Evolutionary conservation across 2,797 vertebrate genomes (phyloP).

Genomic region (Aythya fuligula): DNA sequence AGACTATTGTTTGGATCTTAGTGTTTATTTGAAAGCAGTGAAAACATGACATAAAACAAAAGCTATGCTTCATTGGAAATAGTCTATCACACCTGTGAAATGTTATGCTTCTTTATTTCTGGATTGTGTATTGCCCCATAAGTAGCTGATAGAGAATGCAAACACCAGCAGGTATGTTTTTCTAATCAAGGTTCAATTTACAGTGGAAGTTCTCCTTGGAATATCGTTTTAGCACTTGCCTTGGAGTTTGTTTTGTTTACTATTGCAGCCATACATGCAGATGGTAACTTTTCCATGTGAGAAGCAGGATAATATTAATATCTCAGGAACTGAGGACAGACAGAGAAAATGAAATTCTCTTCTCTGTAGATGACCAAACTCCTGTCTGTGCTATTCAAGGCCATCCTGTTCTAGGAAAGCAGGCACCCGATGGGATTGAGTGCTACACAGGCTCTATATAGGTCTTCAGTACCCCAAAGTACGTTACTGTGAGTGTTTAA

Average conservation of each 20-base stretch:
- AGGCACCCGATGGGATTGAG: background rate
- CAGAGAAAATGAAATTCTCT: background rate
- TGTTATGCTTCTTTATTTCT: background rate
- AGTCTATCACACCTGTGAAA: background rate
- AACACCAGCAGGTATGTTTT: conserved; percentile 19
- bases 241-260: conserved; percentile 7
- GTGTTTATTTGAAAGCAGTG: background rate
- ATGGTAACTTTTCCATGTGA: background rate
- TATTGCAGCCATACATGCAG: background rate
- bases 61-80: background rate
- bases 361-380: background rate
- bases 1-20: background rate
- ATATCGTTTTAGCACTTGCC: background rate
- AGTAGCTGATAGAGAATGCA: background rate
- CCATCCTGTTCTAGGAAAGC: background rate
- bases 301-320: background rate
- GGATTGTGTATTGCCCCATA: background rate
- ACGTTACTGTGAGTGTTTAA: background rate
- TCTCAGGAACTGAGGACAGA: background rate
- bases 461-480: background rate
- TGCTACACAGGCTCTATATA: background rate
- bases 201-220: background rate
- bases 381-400: background rate
- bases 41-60: conserved; percentile 2
- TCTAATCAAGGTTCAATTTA: conserved; percentile 21